Evolutionary conservation across 1,140 invertebrate genomes (phyloP), one percentile per base, ranked within the genome.

Genomic region (Eupeodes corollae): DNA sequence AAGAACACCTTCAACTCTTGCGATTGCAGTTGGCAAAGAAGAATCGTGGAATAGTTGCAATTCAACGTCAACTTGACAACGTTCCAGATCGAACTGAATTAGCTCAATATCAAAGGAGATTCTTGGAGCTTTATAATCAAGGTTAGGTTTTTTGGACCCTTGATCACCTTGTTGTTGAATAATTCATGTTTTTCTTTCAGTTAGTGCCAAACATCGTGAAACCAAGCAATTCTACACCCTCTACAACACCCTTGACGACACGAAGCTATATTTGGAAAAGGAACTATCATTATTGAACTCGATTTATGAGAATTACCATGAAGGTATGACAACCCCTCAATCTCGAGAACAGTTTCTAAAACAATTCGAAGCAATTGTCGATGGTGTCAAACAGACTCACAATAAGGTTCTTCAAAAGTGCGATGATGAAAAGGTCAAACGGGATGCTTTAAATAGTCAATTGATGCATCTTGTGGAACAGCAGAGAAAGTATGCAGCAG

Each of bases 181-280:
- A 32, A 3, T 5, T 18, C 2, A 21, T 18, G 19, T n/a, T 6
- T 33, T 31, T 44, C 42, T 26, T 15, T 40, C 67, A 94, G 91
- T 98, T 64, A 84, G 89, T 49, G 83, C 85, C 21, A 96, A 91
- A 59, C 91, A 98, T 59, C 85, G 87, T 63, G 92, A 98, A 76
- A 97, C 92, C 0, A 97, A 97, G 68, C 91, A 97, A 72, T 95
- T 92, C 74, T 98, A 92, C 63, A 94, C 89, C 26, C 74, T 97
- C 44, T 94, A 95, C 67, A 98, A 98, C 70, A 92, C 88, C 6
- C 72, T 98, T n/a, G 85, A 92, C 66, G 93, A 97, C 71, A 89
- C 88, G 5, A 88, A 90, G 67, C 72, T 86, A 21, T 97, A 96
- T 70, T 77, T 96, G 50, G 83, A 82, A 40, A 96, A 93, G 66